These are phyloP conservation scores for Lagorchestes hirsutus DNA, from an alignment of 2,797 vertebrate species.

Conservation along the genomic window DNA sequence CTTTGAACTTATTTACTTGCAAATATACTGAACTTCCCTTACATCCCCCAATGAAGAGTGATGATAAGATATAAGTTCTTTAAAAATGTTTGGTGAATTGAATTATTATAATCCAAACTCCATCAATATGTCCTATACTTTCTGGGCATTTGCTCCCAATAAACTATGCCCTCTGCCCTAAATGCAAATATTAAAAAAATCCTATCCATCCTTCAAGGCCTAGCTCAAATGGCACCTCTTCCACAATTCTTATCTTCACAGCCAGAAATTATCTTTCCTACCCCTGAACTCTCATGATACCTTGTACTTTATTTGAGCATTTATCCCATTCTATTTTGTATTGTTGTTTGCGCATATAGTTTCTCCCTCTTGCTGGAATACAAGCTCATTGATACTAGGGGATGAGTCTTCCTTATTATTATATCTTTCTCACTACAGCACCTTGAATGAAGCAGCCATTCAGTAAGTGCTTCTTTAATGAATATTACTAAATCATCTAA, in stretches of 20 bases:
- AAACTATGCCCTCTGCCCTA: neutral
- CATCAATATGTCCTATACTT: neutral
- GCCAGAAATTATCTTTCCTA: neutral
- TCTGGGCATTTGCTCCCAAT: neutral
- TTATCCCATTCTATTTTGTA: neutral
- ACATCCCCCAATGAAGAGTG: neutral
- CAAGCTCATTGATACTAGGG: neutral
- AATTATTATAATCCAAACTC: neutral
- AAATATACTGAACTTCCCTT: neutral
- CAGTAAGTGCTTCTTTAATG: neutral
- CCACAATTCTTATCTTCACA: neutral
- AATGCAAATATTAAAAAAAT: neutral
- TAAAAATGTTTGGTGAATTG: neutral
- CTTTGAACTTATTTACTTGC: neutral
- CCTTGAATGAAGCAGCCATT: neutral
- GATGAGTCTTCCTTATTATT: neutral
- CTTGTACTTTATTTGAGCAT: neutral
- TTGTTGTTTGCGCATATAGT: neutral
- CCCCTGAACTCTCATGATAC: neutral
- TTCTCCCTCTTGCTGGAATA: neutral
- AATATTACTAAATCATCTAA: neutral
- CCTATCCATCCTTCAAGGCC: neutral
- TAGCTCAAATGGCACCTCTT: neutral
- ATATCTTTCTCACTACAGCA: neutral
- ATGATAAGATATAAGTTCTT: neutral